Percentiles rank a stretch among this genome's conserved stretches.
These are phyloP conservation scores for Numida meleagris DNA, from an alignment of 2,113 vertebrate species.

Conservation along the genomic window DNA sequence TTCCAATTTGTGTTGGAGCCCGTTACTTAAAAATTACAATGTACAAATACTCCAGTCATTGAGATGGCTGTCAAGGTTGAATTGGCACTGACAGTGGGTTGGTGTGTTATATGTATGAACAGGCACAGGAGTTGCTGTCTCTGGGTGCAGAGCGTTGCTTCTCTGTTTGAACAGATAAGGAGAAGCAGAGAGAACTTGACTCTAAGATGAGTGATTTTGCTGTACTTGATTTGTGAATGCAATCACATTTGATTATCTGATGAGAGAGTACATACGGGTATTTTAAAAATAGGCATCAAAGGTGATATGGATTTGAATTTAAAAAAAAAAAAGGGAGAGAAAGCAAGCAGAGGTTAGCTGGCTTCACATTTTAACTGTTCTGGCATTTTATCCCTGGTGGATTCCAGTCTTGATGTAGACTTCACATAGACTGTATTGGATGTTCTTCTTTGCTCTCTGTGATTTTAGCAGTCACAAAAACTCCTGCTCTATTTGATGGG, in stretches of 20 bases:
- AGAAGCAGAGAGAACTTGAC: slow-evolving; percentile 27
- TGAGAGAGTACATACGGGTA: not conserved
- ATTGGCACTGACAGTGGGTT: slow-evolving; percentile 41
- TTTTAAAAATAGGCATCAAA: not conserved
- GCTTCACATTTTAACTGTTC: not conserved
- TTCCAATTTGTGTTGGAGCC: slow-evolving; percentile 58
- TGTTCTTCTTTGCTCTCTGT: not conserved
- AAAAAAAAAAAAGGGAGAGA: not conserved
- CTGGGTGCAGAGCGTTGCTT: not conserved
- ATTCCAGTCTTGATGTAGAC: slow-evolving; percentile 17
- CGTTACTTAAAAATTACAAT: slow-evolving; percentile 72
- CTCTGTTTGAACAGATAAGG: slow-evolving; percentile 2
- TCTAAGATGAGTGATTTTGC: slow-evolving; percentile 44
- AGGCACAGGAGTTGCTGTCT: slow-evolving; percentile 41
- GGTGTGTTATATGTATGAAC: not conserved
- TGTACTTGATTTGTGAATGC: slow-evolving; percentile 37
- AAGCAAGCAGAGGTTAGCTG: not conserved
- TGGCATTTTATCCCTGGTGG: slow-evolving; percentile 25
- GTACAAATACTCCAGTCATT: slow-evolving; percentile 45
- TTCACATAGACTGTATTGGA: slow-evolving; percentile 18
- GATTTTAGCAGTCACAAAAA: slow-evolving; percentile 19
- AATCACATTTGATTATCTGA: slow-evolving; percentile 27
- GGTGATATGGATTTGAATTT: not conserved
- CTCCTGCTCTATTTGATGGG: not conserved
- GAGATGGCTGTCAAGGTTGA: slow-evolving; percentile 62